Percentiles rank a stretch among this genome's conserved stretches.
Conservation (phyloP, 1,140 invertebrate species). For the Carcinoscorpius rotundicauda region DNA sequence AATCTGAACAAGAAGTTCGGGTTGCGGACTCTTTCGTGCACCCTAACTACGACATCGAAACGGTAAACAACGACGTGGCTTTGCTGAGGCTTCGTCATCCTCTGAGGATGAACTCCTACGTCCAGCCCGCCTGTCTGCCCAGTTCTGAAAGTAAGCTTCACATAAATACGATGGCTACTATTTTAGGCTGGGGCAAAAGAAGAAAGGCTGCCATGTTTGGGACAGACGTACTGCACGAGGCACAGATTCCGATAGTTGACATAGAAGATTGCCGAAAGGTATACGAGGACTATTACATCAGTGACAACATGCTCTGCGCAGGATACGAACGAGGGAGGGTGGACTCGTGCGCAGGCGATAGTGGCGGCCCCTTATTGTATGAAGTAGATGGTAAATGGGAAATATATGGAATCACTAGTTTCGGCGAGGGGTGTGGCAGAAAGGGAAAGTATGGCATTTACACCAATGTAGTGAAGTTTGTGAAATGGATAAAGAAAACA, state of each 20-base stretch:
- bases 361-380: conserved; percentile 54
- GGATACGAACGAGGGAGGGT: conserved; percentile 39
- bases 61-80: conserved; percentile 83
- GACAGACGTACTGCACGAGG: conserved; percentile 60
- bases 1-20: conserved; percentile 51
- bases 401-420: conserved; percentile 83
- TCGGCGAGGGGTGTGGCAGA: conserved; percentile 83
- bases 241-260: conserved; percentile 43
- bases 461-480: conserved; percentile 68
- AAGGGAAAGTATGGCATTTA: conserved; percentile 86
- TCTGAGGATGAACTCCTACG: conserved; percentile 32
- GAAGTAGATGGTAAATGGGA: conserved; percentile 42
- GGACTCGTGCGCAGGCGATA: conserved; percentile 48
- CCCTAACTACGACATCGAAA: conserved; percentile 68
- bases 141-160: conserved; percentile 38
- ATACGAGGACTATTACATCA: conserved; percentile 43
- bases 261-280: conserved; percentile 35
- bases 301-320: conserved; percentile 46
- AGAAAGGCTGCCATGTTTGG: conserved; percentile 51
- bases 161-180: conserved; percentile 34
- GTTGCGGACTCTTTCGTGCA: conserved; percentile 61
- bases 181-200: conserved; percentile 23
- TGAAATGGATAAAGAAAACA: conserved; percentile 56
- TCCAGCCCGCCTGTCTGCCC: conserved; percentile 49
- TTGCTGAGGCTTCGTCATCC: conserved; percentile 43